Evolutionary conservation across 1,140 invertebrate genomes (phyloP), one percentile per base, ranked within the genome.

Genomic region (Drosophila nigrodunni): DNA sequence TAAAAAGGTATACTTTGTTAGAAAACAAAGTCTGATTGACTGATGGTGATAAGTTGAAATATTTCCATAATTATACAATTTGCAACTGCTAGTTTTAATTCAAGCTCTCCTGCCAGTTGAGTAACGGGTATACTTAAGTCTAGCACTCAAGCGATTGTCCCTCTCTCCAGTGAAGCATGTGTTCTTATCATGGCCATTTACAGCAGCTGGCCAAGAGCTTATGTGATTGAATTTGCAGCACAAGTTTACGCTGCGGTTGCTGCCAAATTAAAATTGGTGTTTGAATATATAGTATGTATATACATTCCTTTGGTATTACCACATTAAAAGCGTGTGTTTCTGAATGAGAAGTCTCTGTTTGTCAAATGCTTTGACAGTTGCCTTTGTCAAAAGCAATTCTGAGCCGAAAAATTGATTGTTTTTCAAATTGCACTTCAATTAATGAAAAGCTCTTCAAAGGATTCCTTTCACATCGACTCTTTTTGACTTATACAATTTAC

Each of bases 211-310:
- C 13, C 67, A 54, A 43, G 25, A 30, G 55, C 70, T 77, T 78
- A 77, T 87, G 82, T 69, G 79, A 86, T 71, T 82, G 82, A 88
- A 80, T 75, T 82, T 80, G 74, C 77, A 76, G 82, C 87, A 75
- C 71, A 81, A 30, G 67, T 87, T 82, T 68, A 69, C 75, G 71
- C 75, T 82, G 80, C 80, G 80, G 80, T 74, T 82, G 74, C 71
- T 50, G 78, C 70, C 52, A 82, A 82, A 79, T 82, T 78, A 65
- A 82, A 87, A 77, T 80, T 74, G 78, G 34, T 62, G 10, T 46
- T 44, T 34, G 15, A 68, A 49, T 47, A 54, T 54, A 13, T 7
- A 46, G 13, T 30, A 30, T 30, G 4, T 30, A 30, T 30, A 30
- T 30, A 30, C 6, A 5, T 30, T 30, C 6, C 21, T 54, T 13